Evolutionary conservation across 2,797 vertebrate genomes (phyloP).

Genomic region (Danio tinwini): DNA sequence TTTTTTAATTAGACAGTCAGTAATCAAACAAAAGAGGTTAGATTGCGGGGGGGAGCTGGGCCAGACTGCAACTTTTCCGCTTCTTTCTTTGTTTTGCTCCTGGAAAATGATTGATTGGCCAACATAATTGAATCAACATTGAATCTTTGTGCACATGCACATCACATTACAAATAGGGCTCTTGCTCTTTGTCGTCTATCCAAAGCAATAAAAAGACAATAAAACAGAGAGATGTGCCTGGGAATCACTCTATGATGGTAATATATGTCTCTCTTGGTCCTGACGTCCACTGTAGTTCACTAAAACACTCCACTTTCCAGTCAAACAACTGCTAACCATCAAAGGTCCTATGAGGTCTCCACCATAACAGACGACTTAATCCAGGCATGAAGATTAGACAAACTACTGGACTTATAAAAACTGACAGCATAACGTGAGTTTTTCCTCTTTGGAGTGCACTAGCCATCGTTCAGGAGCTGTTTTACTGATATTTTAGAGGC

Average conservation of each 20-base stretch:
- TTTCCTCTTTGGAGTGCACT: slow-evolving; percentile 15
- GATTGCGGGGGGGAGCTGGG: slow-evolving; percentile 37
- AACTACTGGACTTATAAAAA: slow-evolving; percentile 27
- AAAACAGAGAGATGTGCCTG: slow-evolving; percentile 53
- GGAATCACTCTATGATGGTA: slow-evolving; percentile 41
- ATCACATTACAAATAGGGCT: slow-evolving; percentile 53
- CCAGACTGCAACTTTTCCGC: slow-evolving; percentile 48
- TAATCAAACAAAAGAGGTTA: slow-evolving; percentile 44
- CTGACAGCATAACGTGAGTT: slow-evolving; percentile 35
- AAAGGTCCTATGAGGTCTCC: slow-evolving; percentile 49
- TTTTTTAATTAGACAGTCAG: slow-evolving; percentile 40
- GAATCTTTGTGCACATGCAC: slow-evolving; percentile 56
- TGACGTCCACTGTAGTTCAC: slow-evolving; percentile 20
- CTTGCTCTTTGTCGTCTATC: slow-evolving; percentile 42
- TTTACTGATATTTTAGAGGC: slow-evolving; percentile 10
- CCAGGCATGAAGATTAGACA: slow-evolving; percentile 30
- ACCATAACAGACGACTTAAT: slow-evolving; percentile 39
- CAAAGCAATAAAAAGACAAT: slow-evolving; percentile 61
- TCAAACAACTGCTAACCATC: slow-evolving; percentile 53
- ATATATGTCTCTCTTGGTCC: slow-evolving; percentile 49
- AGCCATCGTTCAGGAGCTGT: slow-evolving; percentile 20
- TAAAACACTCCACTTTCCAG: slow-evolving; percentile 40
- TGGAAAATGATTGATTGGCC: slow-evolving; percentile 56
- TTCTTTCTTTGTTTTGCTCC: slow-evolving; percentile 48
- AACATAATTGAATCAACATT: slow-evolving; percentile 58